Percentiles rank a stretch among this genome's conserved stretches.
These are phyloP conservation scores for Panagrolaimus sp. DNA, from an alignment of 1,140 invertebrate genomes.

Conservation along the genomic window DNA sequence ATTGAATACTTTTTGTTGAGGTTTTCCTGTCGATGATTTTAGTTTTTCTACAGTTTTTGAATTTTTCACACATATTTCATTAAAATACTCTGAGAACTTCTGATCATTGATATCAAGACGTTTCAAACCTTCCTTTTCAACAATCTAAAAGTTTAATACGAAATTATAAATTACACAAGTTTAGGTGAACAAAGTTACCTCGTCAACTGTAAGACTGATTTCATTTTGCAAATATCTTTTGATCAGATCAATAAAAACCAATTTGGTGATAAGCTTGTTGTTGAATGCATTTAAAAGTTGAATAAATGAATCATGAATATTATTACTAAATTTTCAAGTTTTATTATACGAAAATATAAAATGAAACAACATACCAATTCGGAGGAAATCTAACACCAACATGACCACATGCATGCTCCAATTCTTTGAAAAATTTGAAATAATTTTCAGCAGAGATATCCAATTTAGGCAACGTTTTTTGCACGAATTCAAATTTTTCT, in stretches of 20 bases:
- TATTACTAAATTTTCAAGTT: background rate
- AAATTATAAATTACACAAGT: no score
- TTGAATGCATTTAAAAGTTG: background rate
- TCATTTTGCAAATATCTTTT: background rate
- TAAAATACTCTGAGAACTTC: background rate
- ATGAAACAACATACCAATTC: background rate
- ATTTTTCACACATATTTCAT: background rate
- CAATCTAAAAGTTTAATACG: no score
- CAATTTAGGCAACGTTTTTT: background rate
- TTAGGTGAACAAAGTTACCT: background rate
- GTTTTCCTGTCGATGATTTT: background rate
- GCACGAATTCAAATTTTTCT: background rate
- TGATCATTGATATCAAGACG: background rate
- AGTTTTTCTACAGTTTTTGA: background rate
- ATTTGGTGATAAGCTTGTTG: background rate
- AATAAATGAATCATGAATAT: background rate
- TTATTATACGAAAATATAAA: background rate
- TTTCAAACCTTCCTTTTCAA: background rate
- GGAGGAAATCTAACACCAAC: constrained; percentile 1
- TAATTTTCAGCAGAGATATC: background rate
- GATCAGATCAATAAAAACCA: constrained; percentile 1
- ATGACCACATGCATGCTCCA: background rate
- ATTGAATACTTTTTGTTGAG: constrained; percentile 4
- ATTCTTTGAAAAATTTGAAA: background rate
- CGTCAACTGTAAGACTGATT: background rate